Evolutionary conservation across 2,113 vertebrate species (phyloP).

Genomic region (Microtus pennsylvanicus): DNA sequence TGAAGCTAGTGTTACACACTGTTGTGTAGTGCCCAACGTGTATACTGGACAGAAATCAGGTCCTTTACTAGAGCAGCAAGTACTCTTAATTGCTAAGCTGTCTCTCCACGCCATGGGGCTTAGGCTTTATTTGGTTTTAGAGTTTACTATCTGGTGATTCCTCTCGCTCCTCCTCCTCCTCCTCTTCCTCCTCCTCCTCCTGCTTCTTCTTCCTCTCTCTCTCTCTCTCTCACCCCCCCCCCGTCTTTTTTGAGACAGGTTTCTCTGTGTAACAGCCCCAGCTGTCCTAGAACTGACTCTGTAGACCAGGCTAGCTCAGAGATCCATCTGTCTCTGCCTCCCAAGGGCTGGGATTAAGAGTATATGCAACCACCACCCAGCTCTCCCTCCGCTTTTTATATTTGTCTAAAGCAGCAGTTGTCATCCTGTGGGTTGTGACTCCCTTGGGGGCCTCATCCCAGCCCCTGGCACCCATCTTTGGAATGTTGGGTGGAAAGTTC

Average conservation of each 20-base stretch:
- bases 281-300: neutral
- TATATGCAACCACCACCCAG: too few species aligned
- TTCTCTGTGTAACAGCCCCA: neutral
- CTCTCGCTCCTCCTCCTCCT: neutral
- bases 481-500: too few species aligned
- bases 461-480: too few species aligned
- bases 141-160: neutral
- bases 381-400: too few species aligned
- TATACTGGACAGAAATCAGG: neutral
- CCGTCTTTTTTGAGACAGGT: neutral
- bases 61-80: neutral
- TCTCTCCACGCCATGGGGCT: neutral
- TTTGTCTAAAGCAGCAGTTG: too few species aligned
- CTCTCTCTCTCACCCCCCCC: too few species aligned
- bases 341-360: too few species aligned
- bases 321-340: too few species aligned
- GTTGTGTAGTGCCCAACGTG: neutral
- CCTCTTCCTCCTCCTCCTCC: too few species aligned
- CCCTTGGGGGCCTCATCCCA: too few species aligned
- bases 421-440: too few species aligned
- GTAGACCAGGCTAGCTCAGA: neutral
- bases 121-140: neutral
- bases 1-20: neutral
- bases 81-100: neutral
- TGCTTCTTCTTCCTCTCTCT: too few species aligned